Conservation (phyloP, 2,113 vertebrate genomes). For the Prunella himalayana region DNA sequence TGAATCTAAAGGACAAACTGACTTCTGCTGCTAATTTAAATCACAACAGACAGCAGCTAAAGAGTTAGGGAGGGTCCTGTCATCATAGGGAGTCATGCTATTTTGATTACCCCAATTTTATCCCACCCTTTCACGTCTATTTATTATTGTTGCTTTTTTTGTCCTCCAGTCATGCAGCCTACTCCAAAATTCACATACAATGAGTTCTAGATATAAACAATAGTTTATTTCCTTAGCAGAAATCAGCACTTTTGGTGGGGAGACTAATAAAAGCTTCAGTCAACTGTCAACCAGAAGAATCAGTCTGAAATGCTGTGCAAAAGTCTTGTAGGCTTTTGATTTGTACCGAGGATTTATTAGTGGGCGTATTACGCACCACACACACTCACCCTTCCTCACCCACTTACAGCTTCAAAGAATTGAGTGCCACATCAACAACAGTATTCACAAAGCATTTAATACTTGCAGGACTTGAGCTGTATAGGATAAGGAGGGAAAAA, state of each 20-base stretch:
- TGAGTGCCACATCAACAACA: not conserved
- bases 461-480: not conserved
- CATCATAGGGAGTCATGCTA: not conserved
- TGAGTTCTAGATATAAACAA: not conserved
- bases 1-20: not conserved
- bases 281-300: not conserved
- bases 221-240: not conserved
- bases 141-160: not conserved
- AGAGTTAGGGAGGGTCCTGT: not conserved
- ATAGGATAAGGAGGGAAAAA: not conserved
- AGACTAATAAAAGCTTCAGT: not conserved
- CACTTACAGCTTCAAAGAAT: not conserved
- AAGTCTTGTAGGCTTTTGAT: not conserved
- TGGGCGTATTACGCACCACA: not conserved
- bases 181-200: not conserved
- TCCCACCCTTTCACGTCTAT: not conserved
- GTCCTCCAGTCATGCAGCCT: not conserved
- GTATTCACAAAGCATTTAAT: not conserved
- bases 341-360: not conserved
- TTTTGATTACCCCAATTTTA: not conserved
- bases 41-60: not conserved
- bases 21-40: not conserved
- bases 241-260: not conserved
- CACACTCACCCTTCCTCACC: no score
- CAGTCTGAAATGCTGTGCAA: not conserved